phyloP scores from a whole-genome alignment of 2,797 vertebrate species.

The Onychomys torridus region DNA sequence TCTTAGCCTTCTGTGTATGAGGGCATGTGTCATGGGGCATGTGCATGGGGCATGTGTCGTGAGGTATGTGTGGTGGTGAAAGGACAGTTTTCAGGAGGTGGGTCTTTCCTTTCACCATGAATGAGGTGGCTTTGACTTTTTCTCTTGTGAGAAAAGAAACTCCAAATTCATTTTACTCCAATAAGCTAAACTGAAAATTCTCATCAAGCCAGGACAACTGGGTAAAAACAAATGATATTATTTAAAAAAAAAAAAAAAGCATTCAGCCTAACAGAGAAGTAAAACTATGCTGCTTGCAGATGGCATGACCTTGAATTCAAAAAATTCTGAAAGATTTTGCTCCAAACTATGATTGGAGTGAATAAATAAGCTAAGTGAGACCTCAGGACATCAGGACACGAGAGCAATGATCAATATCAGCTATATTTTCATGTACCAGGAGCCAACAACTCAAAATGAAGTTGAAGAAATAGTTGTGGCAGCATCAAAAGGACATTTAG shows the following conservation, averaged over 20 bases:
- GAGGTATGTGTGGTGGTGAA: background rate
- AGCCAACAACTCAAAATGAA: background rate
- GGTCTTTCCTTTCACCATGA: background rate
- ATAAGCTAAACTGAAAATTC: conserved; percentile 32
- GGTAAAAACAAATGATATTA: too few species aligned
- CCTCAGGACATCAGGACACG: background rate
- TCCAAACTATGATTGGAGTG: conserved; percentile 20
- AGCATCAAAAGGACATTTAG: conserved; percentile 38
- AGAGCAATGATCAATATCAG: conserved; percentile 24
- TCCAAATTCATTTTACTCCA: background rate
- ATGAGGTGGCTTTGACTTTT: background rate
- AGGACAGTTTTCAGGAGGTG: background rate
- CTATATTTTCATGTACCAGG: background rate
- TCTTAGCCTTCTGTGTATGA: background rate
- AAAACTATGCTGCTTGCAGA: background rate
- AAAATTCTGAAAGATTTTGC: background rate
- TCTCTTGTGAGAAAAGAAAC: background rate
- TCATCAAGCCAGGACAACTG: background rate
- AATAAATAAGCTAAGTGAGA: background rate
- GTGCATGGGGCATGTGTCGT: background rate
- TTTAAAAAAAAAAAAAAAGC: conserved; percentile 30
- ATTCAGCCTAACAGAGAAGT: background rate
- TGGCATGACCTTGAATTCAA: background rate
- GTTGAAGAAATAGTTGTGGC: background rate
- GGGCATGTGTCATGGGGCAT: background rate